These are phyloP conservation scores for Drosophila paracracens DNA, from an alignment of 2,888 invertebrate species.

Conservation along the genomic window DNA sequence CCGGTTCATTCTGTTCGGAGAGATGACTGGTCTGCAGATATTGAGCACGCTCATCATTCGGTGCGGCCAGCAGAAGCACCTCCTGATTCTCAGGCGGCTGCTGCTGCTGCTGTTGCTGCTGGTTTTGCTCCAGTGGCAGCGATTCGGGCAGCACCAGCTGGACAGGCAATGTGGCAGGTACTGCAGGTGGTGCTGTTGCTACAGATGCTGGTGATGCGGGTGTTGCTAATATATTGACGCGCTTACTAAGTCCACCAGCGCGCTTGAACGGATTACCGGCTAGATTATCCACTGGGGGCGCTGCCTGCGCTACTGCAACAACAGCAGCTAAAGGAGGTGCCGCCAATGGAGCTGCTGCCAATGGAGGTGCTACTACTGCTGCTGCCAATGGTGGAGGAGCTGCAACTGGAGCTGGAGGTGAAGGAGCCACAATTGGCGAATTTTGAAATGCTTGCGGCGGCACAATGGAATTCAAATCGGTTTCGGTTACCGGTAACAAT, in stretches of 20 bases:
- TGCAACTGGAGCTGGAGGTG: neutral
- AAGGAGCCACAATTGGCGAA: constrained; percentile 44
- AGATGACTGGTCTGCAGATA: constrained; percentile 92
- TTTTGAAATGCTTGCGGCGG: constrained; percentile 68
- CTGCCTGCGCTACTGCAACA: neutral
- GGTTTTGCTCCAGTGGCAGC: constrained; percentile 85
- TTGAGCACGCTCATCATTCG: constrained; percentile 90
- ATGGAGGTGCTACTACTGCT: neutral
- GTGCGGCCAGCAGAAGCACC: constrained; percentile 84
- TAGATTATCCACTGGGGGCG: constrained; percentile 17
- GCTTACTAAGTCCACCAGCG: constrained; percentile 72
- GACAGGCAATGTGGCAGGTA: constrained; percentile 9
- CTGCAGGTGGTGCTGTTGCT: constrained; percentile 15
- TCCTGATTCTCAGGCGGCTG: constrained; percentile 84
- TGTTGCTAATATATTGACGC: constrained; percentile 85
- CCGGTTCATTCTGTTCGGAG: constrained; percentile 85
- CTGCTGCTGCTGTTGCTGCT: constrained; percentile 73
- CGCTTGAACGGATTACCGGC: constrained; percentile 83
- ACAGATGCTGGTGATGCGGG: constrained; percentile 61
- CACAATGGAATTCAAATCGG: constrained; percentile 69
- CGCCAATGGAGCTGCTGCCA: neutral
- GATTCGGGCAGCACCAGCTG: constrained; percentile 31
- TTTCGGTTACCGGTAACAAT: constrained; percentile 38
- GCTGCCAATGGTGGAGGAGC: constrained; percentile 2
- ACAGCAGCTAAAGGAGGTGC: neutral